A percentile compares a stretch with the other conserved stretches of the same genome.
Conservation (phyloP, 2,797 vertebrate genomes). For the Lutjanus campechanus region DNA sequence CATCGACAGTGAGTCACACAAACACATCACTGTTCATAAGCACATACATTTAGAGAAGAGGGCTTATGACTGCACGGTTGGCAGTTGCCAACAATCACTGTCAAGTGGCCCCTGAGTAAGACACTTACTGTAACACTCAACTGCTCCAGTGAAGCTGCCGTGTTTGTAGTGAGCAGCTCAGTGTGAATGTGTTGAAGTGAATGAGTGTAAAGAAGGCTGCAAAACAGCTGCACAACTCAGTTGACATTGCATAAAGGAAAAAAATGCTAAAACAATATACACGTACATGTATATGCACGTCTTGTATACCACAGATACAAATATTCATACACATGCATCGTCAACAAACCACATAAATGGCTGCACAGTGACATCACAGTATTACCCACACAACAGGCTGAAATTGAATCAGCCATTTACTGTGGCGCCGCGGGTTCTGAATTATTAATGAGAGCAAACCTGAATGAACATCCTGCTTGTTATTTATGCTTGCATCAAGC, state of each 20-base stretch:
- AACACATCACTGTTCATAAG: constrained; percentile 3
- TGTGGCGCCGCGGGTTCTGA: constrained; percentile 67
- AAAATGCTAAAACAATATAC: not conserved
- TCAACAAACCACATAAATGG: constrained; percentile 38
- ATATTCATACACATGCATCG: constrained; percentile 4
- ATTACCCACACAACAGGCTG: constrained; percentile 60
- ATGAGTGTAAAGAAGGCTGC: not conserved
- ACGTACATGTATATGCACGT: not conserved
- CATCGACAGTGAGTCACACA: constrained; percentile 85
- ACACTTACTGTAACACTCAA: constrained; percentile 11
- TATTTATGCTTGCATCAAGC: constrained; percentile 78
- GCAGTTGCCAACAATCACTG: constrained; percentile 20
- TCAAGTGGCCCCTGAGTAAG: constrained; percentile 23
- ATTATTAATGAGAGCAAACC: constrained; percentile 80
- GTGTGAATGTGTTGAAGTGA: not conserved
- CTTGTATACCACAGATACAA: not conserved
- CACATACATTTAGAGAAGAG: not conserved
- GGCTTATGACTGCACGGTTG: not conserved
- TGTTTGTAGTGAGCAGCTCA: constrained; percentile 14
- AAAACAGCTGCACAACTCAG: not conserved
- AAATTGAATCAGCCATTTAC: constrained; percentile 72
- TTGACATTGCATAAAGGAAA: not conserved
- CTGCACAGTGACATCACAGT: constrained; percentile 34
- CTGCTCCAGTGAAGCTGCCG: constrained; percentile 16
- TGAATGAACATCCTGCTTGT: constrained; percentile 76